Base-by-base conservation (phyloP, 92 coral and sea anemone genomes). In the Palythoa grandiflora region DNA sequence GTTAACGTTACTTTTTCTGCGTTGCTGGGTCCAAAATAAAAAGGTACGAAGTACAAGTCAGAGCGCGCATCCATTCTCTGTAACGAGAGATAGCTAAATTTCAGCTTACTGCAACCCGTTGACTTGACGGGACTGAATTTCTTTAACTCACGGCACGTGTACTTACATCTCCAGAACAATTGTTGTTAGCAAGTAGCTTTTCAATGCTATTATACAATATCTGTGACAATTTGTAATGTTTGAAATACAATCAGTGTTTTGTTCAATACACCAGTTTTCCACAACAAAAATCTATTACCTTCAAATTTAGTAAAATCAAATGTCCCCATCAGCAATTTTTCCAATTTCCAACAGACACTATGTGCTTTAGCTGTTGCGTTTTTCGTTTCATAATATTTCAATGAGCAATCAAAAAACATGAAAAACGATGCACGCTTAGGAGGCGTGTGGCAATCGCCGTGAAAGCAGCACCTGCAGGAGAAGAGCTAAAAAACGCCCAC, bases 1-100 rank as follows among this genome's bases (percentile, higher is more conserved):
- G 91, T 55, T 63, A 91, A 76, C 54, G 71, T 68, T 55, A 77
- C 89, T 21, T 81, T 92, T 50, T 87, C 60, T 36, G 12, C 13
- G 60, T 66, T 35, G 86, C 75, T 44, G 35, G 60, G 3, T 68
- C 20, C 86, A 53, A 66, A 44, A 6, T 66, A 63, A 40, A 65
- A 17, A 12, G 86, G 65, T 6, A 40, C 55, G 60, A 81, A 81
- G 6, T 19, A 48, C 0, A 6, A 13, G 11, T 66, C 61, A 6
- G 75, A 36, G n/a, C 75, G 38, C 21, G 47, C 19, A 21, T 71
- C 75, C 75, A 81, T 81, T 19, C 20, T 81, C 19, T 3, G 75
- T 20, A 63, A 9, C 47, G n/a, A 6, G 59, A 81, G 19, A 44
- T 12, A 35, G 5, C 20, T 19, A n/a, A 12, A 63, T 38, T 16